Percentiles rank a stretch among this genome's conserved stretches.
Conservation (phyloP, 2,113 vertebrate genomes). For the Hymenochirus boettgeri region DNA sequence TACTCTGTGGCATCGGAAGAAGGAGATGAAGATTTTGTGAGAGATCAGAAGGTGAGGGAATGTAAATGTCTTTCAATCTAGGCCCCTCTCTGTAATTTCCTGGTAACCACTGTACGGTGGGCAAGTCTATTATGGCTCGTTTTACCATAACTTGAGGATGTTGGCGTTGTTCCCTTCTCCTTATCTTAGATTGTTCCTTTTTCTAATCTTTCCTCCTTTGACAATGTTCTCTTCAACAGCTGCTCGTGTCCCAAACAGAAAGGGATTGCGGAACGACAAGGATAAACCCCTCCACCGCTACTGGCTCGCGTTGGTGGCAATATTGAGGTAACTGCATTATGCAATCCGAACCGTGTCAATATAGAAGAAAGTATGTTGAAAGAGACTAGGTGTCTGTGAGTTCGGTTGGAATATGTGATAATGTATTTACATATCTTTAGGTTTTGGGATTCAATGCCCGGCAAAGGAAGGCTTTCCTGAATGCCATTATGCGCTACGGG, state of each 20-base stretch:
- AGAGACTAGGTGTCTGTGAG: too few relatives aligned
- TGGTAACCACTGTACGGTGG: too few relatives aligned
- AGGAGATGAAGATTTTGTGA: constrained; percentile 95
- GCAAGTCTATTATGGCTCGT: background rate
- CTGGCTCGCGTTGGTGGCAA: constrained; percentile 95
- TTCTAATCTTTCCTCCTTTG: background rate
- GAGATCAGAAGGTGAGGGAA: constrained; percentile 79
- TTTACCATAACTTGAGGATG: background rate
- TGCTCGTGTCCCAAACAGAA: constrained; percentile 85
- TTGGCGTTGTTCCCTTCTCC: background rate
- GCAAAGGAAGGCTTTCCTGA: constrained; percentile 95
- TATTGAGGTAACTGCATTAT: constrained; percentile 75
- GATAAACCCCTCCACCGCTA: constrained; percentile 92
- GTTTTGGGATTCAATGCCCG: constrained; percentile 95
- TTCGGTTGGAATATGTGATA: too few relatives aligned
- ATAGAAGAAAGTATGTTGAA: too few relatives aligned
- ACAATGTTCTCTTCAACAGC: constrained; percentile 53
- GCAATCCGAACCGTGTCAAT: background rate
- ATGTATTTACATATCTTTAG: constrained; percentile 49
- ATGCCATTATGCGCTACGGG: constrained; percentile 97
- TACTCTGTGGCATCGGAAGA: constrained; percentile 97
- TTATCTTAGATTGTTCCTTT: background rate
- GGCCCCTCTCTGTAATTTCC: too few relatives aligned
- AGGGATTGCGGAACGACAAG: constrained; percentile 91
- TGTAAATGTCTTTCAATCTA: background rate